Percentiles rank a stretch among this genome's conserved stretches.
Conservation (phyloP, 37 sponge, comb jelly and placozoan species). For the Cladorhizidae sp. region DNA sequence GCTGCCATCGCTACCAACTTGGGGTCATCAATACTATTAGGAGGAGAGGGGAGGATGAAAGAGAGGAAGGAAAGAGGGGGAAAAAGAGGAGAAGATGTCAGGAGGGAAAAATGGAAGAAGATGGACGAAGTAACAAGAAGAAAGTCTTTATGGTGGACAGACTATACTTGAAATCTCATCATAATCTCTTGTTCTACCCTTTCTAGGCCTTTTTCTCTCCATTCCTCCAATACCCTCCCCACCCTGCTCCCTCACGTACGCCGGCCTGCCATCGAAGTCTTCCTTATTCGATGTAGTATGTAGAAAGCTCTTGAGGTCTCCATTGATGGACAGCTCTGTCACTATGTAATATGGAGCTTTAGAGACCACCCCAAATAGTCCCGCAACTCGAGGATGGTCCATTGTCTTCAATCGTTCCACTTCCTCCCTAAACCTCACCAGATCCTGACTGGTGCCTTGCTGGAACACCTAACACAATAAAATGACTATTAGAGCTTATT, state of each 20-base stretch:
- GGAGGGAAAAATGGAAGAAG: not conserved
- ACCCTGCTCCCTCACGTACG: not conserved
- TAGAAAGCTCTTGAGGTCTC: conserved; percentile 86
- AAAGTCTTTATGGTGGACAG: too few relatives aligned
- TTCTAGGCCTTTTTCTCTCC: too few relatives aligned
- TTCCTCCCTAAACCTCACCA: conserved; percentile 53
- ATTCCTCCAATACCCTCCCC: too few relatives aligned
- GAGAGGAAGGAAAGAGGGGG: too few relatives aligned
- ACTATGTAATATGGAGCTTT: conserved; percentile 68
- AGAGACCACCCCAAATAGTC: conserved; percentile 77
- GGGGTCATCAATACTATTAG: conserved; percentile 29
- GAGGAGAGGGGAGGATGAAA: too few relatives aligned
- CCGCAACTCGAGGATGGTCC: conserved; percentile 65
- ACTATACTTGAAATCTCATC: not conserved
- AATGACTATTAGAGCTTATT: too few relatives aligned
- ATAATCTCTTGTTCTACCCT: too few relatives aligned
- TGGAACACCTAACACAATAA: conserved; percentile 29
- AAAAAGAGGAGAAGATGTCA: too few relatives aligned
- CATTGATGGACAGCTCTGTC: conserved; percentile 79
- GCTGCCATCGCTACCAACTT: conserved; percentile 63
- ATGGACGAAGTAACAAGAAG: not conserved
- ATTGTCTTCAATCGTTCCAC: conserved; percentile 34
- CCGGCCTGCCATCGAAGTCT: not conserved
- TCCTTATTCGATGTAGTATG: conserved; percentile 15
- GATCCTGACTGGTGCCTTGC: conserved; percentile 55